Percentiles rank a stretch among this genome's conserved stretches.
These are phyloP conservation scores for Sussaba pulchella DNA, from an alignment of 2,888 invertebrate species.

Conservation along the genomic window DNA sequence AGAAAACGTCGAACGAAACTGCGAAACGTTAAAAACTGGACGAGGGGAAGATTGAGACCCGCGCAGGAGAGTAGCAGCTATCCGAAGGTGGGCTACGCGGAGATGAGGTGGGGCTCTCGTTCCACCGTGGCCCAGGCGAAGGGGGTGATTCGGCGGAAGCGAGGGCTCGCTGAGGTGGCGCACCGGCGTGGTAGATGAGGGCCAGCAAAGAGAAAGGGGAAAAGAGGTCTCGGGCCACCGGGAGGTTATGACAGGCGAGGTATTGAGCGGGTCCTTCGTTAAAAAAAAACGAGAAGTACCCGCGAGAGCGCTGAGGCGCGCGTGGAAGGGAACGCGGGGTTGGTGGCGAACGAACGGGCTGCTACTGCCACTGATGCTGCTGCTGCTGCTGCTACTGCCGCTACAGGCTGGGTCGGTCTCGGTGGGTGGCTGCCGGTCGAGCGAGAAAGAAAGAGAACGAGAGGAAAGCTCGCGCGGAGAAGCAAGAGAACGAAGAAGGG, in stretches of 20 bases:
- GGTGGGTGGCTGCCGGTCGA: slow-evolving; percentile 25
- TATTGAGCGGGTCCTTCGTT: slow-evolving; percentile 84
- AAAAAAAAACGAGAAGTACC: slow-evolving; percentile 81
- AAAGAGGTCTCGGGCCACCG: slow-evolving; percentile 70
- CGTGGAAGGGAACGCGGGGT: slow-evolving; percentile 53
- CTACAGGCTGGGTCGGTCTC: slow-evolving; percentile 28
- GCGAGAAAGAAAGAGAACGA: slow-evolving; percentile 41
- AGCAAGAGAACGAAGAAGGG: slow-evolving; percentile 32
- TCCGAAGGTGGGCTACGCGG: slow-evolving; percentile 44
- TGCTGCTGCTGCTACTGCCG: slow-evolving; percentile 31
- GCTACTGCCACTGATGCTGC: slow-evolving; percentile 28
- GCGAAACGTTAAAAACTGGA: slow-evolving; percentile 82
- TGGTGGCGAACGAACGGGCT: slow-evolving; percentile 59
- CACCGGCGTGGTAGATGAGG: slow-evolving; percentile 23
- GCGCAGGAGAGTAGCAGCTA: slow-evolving; percentile 43
- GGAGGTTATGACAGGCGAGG: slow-evolving; percentile 84
- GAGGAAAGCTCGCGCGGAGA: slow-evolving; percentile 23
- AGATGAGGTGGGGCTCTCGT: slow-evolving; percentile 53
- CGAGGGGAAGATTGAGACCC: slow-evolving; percentile 50
- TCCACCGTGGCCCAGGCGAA: slow-evolving; percentile 33
- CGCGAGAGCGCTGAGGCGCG: slow-evolving; percentile 72
- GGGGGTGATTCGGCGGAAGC: slow-evolving; percentile 51
- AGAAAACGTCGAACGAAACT: slow-evolving; percentile 82
- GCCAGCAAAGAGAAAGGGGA: slow-evolving; percentile 33
- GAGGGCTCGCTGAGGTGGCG: slow-evolving; percentile 56